These are phyloP conservation scores for Aegithalos caudatus DNA, from an alignment of 2,113 vertebrate genomes.

Conservation along the genomic window DNA sequence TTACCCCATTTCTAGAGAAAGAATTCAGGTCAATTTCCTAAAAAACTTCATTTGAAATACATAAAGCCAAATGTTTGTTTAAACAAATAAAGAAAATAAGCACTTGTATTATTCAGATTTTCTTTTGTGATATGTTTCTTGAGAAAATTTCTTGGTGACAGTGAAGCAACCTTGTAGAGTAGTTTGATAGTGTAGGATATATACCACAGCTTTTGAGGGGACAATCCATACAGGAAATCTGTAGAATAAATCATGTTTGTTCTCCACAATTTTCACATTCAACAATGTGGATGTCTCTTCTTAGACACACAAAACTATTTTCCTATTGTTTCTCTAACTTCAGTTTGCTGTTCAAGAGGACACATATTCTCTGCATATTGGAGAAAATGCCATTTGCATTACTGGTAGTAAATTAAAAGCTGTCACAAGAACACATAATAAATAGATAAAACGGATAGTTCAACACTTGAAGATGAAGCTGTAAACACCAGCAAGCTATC, in stretches of 20 bases:
- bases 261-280: background rate
- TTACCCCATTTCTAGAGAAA: background rate
- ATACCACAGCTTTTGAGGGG: background rate
- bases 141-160: background rate
- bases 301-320: background rate
- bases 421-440: background rate
- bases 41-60: background rate
- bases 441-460: background rate
- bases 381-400: background rate
- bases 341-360: background rate
- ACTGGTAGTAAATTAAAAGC: background rate
- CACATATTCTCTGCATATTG: background rate
- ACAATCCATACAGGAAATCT: background rate
- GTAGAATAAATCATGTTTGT: background rate
- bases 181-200: background rate
- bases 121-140: background rate
- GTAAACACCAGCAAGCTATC: background rate
- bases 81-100: background rate
- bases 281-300: background rate
- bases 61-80: background rate
- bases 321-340: background rate
- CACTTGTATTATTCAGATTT: background rate
- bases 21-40: background rate
- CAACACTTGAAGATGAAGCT: background rate
- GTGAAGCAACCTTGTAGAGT: background rate